These are phyloP conservation scores for Mythimna pallens DNA, from an alignment of 2,888 invertebrate genomes.

Conservation along the genomic window DNA sequence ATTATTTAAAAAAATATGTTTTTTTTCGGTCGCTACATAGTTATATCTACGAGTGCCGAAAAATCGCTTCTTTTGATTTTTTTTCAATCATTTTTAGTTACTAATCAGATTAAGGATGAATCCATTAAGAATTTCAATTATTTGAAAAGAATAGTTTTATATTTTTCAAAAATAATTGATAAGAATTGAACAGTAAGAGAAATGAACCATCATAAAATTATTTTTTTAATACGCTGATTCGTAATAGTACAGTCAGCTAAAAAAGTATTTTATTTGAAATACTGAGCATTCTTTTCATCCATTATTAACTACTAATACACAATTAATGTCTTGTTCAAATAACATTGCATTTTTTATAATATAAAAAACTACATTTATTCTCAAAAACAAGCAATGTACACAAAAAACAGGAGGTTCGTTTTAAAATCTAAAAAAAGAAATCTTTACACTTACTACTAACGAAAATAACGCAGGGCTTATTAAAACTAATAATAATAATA, in stretches of 20 bases:
- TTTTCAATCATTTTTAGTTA: constrained; percentile 37
- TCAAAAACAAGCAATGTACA: constrained; percentile 53
- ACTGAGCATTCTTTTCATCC: constrained; percentile 21
- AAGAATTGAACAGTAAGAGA: constrained; percentile 7
- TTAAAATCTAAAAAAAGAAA: constrained; percentile 37
- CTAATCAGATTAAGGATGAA: constrained; percentile 41
- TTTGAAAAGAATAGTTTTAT: constrained; percentile 27
- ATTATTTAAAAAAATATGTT: constrained; percentile 53
- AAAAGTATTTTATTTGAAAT: constrained; percentile 40
- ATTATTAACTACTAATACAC: constrained; percentile 37
- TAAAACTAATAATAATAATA: constrained; percentile 55
- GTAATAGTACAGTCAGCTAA: constrained; percentile 9
- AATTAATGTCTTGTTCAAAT: constrained; percentile 33
- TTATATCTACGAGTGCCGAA: constrained; percentile 34
- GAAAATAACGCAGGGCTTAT: constrained; percentile 50
- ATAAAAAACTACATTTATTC: constrained; percentile 35
- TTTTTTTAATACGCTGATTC: neutral
- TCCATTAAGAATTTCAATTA: constrained; percentile 4
- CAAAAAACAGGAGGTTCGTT: constrained; percentile 19
- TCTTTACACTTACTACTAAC: constrained; percentile 49
- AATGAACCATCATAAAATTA: neutral
- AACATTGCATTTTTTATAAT: constrained; percentile 32
- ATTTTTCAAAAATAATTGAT: neutral
- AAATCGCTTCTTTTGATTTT: constrained; percentile 36
- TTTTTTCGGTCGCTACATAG: constrained; percentile 29